Percentiles rank a stretch among this genome's conserved stretches.
Evolutionary conservation across 2,113 vertebrate genomes (phyloP).

Genomic region (Nestor notabilis): DNA sequence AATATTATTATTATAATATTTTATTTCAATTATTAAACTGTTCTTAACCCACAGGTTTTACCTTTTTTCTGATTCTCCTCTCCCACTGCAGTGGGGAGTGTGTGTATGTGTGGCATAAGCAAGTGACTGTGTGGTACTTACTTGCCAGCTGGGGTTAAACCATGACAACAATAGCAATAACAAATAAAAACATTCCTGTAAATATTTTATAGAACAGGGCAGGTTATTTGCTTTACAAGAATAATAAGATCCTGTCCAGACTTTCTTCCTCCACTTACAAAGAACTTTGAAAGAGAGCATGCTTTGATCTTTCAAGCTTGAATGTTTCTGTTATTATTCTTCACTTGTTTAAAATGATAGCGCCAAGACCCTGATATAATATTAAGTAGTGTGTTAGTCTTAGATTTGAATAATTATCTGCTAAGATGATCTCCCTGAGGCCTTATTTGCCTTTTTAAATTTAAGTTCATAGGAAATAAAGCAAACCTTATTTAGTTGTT

Average conservation of each 20-base stretch:
- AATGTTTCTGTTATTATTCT: not conserved
- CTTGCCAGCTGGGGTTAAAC: not conserved
- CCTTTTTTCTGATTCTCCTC: not conserved
- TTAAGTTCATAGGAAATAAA: not conserved
- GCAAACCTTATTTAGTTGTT: slow-evolving; percentile 14
- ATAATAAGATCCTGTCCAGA: not conserved
- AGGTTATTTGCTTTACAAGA: slow-evolving; percentile 17
- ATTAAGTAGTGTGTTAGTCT: not conserved
- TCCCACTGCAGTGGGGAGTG: accelerated
- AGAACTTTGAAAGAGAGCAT: not conserved
- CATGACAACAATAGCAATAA: not conserved
- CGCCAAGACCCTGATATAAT: not conserved
- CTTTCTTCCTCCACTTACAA: not conserved
- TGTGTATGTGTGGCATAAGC: not conserved
- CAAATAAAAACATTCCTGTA: not conserved
- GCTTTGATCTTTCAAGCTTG: not conserved
- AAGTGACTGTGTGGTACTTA: not conserved
- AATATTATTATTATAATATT: not conserved
- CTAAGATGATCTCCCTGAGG: not conserved
- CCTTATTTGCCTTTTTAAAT: not conserved
- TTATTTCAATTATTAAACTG: not conserved
- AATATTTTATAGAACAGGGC: not conserved
- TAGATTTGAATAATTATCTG: not conserved
- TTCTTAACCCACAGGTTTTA: not conserved
- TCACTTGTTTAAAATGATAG: not conserved